Conservation (phyloP, 2,888 invertebrate species). For the Drepanosiphum platanoidis region DNA sequence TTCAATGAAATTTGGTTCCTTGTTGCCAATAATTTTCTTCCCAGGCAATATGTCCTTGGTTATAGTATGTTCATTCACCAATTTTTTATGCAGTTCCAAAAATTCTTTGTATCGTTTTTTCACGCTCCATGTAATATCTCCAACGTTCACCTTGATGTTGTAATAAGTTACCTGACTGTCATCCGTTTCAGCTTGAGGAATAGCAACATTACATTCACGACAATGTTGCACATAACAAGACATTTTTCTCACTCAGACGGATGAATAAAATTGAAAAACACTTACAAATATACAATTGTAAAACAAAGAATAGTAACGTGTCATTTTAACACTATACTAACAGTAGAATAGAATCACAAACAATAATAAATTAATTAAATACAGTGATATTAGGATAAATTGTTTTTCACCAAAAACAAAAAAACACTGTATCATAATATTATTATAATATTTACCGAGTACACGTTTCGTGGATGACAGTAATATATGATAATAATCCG, state of each 20-base stretch:
- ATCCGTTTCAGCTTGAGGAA: conserved; percentile 25
- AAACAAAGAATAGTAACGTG: neutral
- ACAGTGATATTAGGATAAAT: neutral
- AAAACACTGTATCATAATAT: no score
- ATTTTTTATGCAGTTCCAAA: conserved; percentile 83
- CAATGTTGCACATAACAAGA: conserved; percentile 52
- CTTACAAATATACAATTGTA: neutral
- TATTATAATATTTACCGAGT: no score
- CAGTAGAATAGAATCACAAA: no score
- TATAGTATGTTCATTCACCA: conserved; percentile 83
- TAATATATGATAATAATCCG: no score
- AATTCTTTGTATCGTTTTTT: conserved; percentile 91
- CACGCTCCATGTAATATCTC: conserved; percentile 82
- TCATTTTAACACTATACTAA: neutral
- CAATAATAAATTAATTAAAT: no score
- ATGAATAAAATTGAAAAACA: neutral
- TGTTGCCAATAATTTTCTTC: conserved; percentile 92
- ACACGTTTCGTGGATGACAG: no score
- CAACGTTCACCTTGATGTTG: conserved; percentile 77
- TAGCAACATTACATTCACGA: conserved; percentile 29
- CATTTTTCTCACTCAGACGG: neutral
- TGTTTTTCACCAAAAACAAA: no score
- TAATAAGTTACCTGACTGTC: conserved; percentile 77
- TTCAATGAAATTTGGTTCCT: conserved; percentile 86
- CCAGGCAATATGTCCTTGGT: conserved; percentile 89